phyloP scores from a whole-genome alignment of 2,797 vertebrate genomes.

The Chloroceryle inda region DNA sequence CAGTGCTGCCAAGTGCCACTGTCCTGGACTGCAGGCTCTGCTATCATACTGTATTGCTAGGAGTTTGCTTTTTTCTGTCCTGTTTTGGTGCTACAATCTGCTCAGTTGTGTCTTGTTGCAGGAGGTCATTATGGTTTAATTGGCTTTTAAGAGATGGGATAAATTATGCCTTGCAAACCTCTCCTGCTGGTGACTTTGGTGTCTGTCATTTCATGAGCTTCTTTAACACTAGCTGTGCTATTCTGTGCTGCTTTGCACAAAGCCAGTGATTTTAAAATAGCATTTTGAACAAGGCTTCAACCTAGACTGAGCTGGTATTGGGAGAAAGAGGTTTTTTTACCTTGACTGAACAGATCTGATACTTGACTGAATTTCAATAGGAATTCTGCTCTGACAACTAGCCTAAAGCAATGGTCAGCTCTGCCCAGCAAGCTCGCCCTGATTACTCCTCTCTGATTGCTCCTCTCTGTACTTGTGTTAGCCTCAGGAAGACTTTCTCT shows the following conservation, averaged over 20 bases:
- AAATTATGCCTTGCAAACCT: background rate
- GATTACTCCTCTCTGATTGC: background rate
- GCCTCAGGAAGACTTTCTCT: background rate
- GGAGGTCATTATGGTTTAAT: background rate
- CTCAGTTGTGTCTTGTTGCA: background rate
- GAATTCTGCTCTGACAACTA: background rate
- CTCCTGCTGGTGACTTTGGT: background rate
- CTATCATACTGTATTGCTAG: background rate
- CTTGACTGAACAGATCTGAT: background rate
- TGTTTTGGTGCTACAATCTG: background rate
- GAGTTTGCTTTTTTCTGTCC: background rate
- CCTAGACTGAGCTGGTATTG: background rate
- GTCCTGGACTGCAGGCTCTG: background rate
- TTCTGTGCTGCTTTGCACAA: background rate
- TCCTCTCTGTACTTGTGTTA: background rate
- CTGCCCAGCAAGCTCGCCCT: background rate
- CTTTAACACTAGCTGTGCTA: background rate
- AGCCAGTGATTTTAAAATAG: background rate
- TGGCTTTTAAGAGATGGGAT: background rate
- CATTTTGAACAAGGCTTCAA: background rate
- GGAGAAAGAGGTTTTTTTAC: background rate
- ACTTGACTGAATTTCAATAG: background rate
- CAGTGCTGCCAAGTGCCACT: background rate
- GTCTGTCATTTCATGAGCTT: rapidly evolving
- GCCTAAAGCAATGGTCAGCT: background rate